Evolutionary conservation across 1,140 invertebrate species (phyloP).

Genomic region (Intoshia linei): DNA sequence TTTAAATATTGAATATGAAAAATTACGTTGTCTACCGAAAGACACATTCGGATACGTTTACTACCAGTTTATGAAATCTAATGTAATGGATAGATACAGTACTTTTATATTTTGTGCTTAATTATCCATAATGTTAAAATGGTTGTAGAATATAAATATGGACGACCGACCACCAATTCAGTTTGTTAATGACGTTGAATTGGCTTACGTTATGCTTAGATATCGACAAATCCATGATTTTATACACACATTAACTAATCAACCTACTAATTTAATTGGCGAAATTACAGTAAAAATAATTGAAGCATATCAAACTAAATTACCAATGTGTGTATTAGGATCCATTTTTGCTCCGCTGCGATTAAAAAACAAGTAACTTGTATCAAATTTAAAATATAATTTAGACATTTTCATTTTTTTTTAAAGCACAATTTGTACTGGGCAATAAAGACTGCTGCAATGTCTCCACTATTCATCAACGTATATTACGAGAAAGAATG

Average conservation of each 20-base stretch:
- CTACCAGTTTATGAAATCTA: no score
- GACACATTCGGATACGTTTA: no score
- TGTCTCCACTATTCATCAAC: slow-evolving; percentile 39
- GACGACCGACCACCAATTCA: slow-evolving; percentile 52
- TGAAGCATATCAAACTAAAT: slow-evolving; percentile 39
- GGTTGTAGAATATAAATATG: no score
- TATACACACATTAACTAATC: slow-evolving; percentile 49
- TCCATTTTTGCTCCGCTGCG: slow-evolving; percentile 21
- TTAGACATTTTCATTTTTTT: slow-evolving; percentile 43
- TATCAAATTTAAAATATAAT: slow-evolving; percentile 7
- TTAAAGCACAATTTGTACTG: slow-evolving; percentile 44
- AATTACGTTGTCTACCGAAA: no score
- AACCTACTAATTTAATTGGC: slow-evolving; percentile 64
- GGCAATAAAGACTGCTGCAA: slow-evolving; percentile 43
- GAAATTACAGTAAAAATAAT: slow-evolving; percentile 84
- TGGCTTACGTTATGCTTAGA: slow-evolving; percentile 76
- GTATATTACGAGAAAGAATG: slow-evolving; percentile 70
- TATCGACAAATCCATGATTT: slow-evolving; percentile 84
- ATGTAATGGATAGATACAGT: no score
- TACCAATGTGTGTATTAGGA: slow-evolving; percentile 23
- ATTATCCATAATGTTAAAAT: no score
- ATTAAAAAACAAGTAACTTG: slow-evolving; percentile 33
- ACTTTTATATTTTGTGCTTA: no score
- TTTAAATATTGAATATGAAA: no score
- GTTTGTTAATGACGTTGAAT: slow-evolving; percentile 54